These are phyloP conservation scores for Limenitis camilla DNA, from an alignment of 2,888 invertebrate genomes.

Conservation along the genomic window DNA sequence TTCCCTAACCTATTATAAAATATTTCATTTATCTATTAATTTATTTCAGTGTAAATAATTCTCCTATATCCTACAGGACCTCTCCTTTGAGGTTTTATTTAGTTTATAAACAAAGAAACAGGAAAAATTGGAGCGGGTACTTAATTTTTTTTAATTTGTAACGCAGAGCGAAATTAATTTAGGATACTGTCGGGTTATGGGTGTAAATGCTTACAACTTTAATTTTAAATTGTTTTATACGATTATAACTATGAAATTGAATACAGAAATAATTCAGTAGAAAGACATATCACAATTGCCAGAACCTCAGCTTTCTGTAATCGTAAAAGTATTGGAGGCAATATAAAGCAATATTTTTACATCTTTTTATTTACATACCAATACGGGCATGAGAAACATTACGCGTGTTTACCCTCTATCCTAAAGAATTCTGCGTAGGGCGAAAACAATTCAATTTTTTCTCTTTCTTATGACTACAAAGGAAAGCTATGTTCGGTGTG, in stretches of 20 bases:
- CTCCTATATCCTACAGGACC: too few species aligned
- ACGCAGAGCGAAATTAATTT: too few species aligned
- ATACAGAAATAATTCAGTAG: too few species aligned
- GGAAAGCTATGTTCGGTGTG: conserved; percentile 21
- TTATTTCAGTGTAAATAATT: too few species aligned
- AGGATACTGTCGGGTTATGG: too few species aligned
- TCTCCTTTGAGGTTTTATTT: too few species aligned
- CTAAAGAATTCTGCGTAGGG: conserved; percentile 13
- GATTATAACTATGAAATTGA: too few species aligned
- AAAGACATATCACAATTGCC: not conserved
- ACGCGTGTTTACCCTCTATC: conserved; percentile 20
- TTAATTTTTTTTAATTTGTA: too few species aligned
- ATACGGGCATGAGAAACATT: conserved; percentile 24
- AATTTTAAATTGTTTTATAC: too few species aligned
- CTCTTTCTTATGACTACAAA: conserved; percentile 22
- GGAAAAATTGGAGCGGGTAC: not conserved
- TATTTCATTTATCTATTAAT: too few species aligned
- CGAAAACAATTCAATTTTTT: conserved; percentile 16
- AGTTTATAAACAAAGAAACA: not conserved
- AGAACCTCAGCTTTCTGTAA: not conserved
- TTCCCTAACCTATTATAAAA: too few species aligned
- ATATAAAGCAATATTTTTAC: conserved; percentile 22
- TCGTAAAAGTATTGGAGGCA: conserved; percentile 13
- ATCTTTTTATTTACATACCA: conserved; percentile 25
- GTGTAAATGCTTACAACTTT: too few species aligned